Conservation (phyloP, 2,113 vertebrate species). For the Ptilorrhoa leucosticta region DNA sequence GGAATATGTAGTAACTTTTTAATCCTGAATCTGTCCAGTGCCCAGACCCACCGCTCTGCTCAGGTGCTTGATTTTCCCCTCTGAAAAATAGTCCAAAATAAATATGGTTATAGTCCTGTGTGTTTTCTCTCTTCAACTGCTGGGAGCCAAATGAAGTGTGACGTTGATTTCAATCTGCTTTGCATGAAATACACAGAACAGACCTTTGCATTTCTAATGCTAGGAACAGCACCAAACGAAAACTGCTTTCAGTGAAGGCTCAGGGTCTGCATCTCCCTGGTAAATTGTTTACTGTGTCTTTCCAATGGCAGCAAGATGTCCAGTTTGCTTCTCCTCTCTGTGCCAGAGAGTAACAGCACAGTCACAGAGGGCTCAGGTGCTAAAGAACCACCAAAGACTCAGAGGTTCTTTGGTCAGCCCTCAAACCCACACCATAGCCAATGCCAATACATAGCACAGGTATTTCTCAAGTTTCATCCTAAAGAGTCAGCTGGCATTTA, state of each 20-base stretch:
- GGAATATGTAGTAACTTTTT: fast-evolving
- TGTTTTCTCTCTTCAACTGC: not conserved
- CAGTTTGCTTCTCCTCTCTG: not conserved
- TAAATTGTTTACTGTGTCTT: not conserved
- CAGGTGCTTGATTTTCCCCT: not conserved
- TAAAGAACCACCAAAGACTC: not conserved
- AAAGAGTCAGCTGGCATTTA: not conserved
- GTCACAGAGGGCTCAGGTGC: not conserved
- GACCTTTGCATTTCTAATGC: not conserved
- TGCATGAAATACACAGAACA: slow-evolving; percentile 23
- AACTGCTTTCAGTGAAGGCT: not conserved
- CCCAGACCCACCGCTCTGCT: not conserved
- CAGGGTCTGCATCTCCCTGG: not conserved
- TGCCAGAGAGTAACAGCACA: not conserved
- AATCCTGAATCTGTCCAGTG: not conserved
- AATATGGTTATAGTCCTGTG: not conserved
- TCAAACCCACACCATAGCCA: not conserved
- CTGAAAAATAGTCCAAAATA: not conserved
- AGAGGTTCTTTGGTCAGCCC: not conserved
- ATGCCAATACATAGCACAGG: fast-evolving
- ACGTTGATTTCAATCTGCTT: slow-evolving; percentile 2
- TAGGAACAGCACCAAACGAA: not conserved
- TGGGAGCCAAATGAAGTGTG: not conserved
- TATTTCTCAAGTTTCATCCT: not conserved
- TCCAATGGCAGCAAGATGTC: not conserved